Base-by-base conservation (phyloP, 2,113 vertebrate species). In the Malurus alboscapulatus region DNA sequence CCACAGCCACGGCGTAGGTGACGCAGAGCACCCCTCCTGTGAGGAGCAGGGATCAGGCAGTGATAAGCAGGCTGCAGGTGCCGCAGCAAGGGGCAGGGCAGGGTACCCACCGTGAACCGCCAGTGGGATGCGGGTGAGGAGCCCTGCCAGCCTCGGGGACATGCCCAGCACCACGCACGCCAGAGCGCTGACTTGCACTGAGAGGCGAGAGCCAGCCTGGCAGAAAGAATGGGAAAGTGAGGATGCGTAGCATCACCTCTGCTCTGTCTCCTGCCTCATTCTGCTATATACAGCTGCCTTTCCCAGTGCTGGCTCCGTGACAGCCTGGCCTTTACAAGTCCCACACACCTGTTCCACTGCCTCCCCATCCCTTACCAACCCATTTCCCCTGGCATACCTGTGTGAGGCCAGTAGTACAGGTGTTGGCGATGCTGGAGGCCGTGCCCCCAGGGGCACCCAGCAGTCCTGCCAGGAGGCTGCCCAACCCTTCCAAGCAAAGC, bases 21-120 rank as follows among this genome's bases (percentile, higher is more conserved):
- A 98, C 87, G 13, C 98, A 98, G 27, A 99, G 97, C 58, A 98
- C 78, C 14, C 97, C 98, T 40, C 98, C 98, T 99, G 92, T 3
- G 0, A 90, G 71, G 50, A 13, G 14, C 58, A 44, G 79, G 59
- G 38, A 65, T 89, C 71, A 82, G 57, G 66, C 72, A 79, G 83
- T 2, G n/a, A 40, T 34, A 27, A 45, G 74, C 74, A 76, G 62
- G 63, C 66, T 34, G 34, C 3, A 1, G 77, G n/a, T 26, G 30
- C 14, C 0, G 0, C 42, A 25, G 25, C 7, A 12, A 82, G 65
- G 45, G 66, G 8, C 42, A 50, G 47, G 59, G 42, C 55, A n/a
- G 34, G 32, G 62, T 22, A 53, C 97, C 92, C 90, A 98, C 98
- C 98, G 0, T 98, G 97, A 68, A 98, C 94, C 3, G 97, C 97